Evolutionary conservation across 2,797 vertebrate genomes (phyloP), one percentile per base, ranked within the genome.

Genomic region (Peromyscus melanophrys): DNA sequence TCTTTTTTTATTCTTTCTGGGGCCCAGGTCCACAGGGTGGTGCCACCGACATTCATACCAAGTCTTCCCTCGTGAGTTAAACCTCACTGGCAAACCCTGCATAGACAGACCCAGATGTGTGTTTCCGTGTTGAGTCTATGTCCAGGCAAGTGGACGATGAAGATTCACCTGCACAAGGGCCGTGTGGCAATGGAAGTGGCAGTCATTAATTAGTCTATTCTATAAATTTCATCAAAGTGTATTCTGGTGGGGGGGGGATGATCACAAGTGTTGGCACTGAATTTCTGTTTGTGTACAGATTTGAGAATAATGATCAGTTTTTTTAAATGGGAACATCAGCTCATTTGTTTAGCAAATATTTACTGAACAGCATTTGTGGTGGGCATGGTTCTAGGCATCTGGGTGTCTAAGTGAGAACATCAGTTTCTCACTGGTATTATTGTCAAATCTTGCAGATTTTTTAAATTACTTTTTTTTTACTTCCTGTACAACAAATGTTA

Each of bases 321-420:
- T 82, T 93, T 92, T 34, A 94, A 94, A 61, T 43, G 57, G n/a
- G 4, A 19, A 55, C 46, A 40, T 55, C 4, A 6, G 2, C 59
- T 95, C 27, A 17, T 82, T 91, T n/a, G 46, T 37, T 84, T 23
- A 84, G 14, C 29, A 71, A 29, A 82, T 67, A 43, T 55, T 57
- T n/a, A 59, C 21, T 4, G 55, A 88, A 1, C 2, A 4, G 11
- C 13, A 23, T 69, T 87, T 85, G 16, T 14, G 65, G 7, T 49
- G 27, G 21, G 23, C 21, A 0, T 73, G 67, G 40, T 27, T 75
- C 84, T 43, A 27, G 40, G 4, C 59, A 19, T 69, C 37, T 84
- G 63, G 0, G 0, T 85, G 1, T n/a, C 1, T 17, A 49, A 10
- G 49, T 49, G 0, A 52, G 43, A 49, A 61, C 3, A 27, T 10